These are phyloP conservation scores for Rhinichthys klamathensis DNA, from an alignment of 2,113 vertebrate species.

Conservation along the genomic window DNA sequence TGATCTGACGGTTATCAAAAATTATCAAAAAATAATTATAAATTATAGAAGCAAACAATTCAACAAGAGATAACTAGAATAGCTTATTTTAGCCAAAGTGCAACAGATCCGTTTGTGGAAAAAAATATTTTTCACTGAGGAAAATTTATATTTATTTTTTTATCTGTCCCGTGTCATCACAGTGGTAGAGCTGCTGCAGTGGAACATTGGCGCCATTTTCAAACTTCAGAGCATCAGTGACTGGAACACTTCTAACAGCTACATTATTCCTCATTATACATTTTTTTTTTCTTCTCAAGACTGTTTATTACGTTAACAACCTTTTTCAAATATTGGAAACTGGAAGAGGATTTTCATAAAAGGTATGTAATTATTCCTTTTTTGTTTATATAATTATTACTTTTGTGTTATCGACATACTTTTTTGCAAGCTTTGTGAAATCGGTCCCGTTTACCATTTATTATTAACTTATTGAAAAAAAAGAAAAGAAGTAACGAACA, in stretches of 20 bases:
- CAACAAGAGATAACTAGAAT: neutral
- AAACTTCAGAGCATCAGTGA: conserved; percentile 58
- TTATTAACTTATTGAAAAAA: neutral
- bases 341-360: conserved; percentile 18
- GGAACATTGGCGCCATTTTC: conserved; percentile 60
- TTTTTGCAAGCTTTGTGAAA: neutral
- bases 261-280: conserved; percentile 27
- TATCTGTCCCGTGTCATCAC: conserved; percentile 55
- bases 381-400: neutral
- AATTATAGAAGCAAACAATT: conserved; percentile 42
- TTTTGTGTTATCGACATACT: neutral
- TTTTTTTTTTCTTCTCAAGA: neutral
- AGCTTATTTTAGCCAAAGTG: conserved; percentile 1
- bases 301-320: neutral
- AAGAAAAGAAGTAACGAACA: neutral
- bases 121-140: conserved; percentile 26
- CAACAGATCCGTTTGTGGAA: neutral
- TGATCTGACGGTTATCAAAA: conserved; percentile 57
- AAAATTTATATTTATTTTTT: conserved; percentile 58
- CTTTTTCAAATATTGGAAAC: neutral
- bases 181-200: conserved; percentile 51
- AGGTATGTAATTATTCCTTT: conserved; percentile 42
- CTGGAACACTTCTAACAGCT: conserved; percentile 49
- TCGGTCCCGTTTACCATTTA: neutral
- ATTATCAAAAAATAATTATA: conserved; percentile 49